Base-by-base conservation (phyloP, 2,797 vertebrate species). In the Steatocranus sp. region DNA sequence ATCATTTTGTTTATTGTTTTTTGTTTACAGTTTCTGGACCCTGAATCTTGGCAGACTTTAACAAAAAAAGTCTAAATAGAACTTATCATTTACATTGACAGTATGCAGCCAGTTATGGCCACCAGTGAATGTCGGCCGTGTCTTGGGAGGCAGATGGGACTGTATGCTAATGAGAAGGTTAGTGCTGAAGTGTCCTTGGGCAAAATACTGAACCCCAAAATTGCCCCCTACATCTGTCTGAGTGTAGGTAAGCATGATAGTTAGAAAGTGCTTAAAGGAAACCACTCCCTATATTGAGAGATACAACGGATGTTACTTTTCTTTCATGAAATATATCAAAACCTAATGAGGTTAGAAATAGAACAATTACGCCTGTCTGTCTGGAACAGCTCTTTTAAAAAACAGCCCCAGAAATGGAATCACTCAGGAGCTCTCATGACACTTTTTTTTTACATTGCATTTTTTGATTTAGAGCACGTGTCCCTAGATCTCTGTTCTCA, bases 1-100 rank as follows among this genome's bases (percentile, higher is more conserved):
- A 32, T n/a, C 11, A 48, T 49, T 58, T 58, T 2, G 9, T 18
- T 18, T 56, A 1, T 27, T 30, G 0, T 30, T 0, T 66, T 61
- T 46, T 48, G 43, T n/a, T 54, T 17, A 38, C 12, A 41, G 74
- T 25, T 53, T 53, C 15, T 15, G 20, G 6, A 53, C 8, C 17
- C 23, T 25, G 50, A 58, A 10, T 20, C 41, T 73, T 25, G 25
- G 25, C 14, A 17, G 20, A 38, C 25, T 30, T 48, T 1, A 48
- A 48, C 1, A 70, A 54, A 30, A 48, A 77, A 20, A 30, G 15
- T 20, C 25, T 18, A 58, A 76, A 76, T 15, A 7, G 25, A 38
- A 56, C 38, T 43, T 14, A 32, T 27, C 11, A n/a, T 34, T 43
- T 30, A 76, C 10, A 43, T 56, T 30, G 17, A 8, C 20, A n/a